phyloP scores from a whole-genome alignment of 2,888 invertebrate species.

The Pheosia tremula region DNA sequence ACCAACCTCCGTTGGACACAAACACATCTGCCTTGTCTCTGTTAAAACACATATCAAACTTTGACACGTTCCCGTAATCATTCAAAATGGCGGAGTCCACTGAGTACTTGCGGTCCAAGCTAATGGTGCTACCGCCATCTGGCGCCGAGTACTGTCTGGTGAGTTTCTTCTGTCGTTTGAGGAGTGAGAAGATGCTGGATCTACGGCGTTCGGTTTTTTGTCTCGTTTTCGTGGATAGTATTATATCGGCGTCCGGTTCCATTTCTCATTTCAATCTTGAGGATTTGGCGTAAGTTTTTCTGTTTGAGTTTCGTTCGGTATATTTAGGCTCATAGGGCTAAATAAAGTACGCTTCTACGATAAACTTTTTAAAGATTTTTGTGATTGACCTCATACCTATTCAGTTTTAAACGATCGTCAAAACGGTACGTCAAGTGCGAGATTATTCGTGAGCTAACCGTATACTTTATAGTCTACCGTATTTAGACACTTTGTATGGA shows the following conservation, averaged over 20 bases:
- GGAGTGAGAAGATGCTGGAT: conserved; percentile 69
- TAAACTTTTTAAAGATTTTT: no score
- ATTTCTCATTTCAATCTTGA: conserved; percentile 30
- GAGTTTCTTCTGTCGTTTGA: conserved; percentile 67
- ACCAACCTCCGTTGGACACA: conserved; percentile 55
- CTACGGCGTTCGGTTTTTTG: conserved; percentile 60
- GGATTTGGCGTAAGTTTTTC: no score
- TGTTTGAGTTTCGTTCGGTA: no score
- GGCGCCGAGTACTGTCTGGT: conserved; percentile 69
- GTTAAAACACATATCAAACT: conserved; percentile 43
- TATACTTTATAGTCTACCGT: no score
- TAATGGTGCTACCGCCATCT: conserved; percentile 33
- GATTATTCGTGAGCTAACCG: no score
- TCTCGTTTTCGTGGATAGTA: conserved; percentile 52
- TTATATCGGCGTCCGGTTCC: conserved; percentile 55
- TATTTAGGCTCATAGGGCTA: no score
- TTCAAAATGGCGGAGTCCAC: conserved; percentile 69
- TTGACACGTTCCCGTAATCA: conserved; percentile 54
- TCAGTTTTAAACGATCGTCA: no score
- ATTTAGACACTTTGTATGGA: no score
- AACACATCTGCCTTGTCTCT: conserved; percentile 42
- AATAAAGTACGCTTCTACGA: no score
- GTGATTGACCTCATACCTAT: no score
- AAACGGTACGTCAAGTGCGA: no score
- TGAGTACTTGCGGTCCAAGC: conserved; percentile 60